Base-by-base conservation (phyloP, 2,888 invertebrate species). In the Strigamia crassipes region DNA sequence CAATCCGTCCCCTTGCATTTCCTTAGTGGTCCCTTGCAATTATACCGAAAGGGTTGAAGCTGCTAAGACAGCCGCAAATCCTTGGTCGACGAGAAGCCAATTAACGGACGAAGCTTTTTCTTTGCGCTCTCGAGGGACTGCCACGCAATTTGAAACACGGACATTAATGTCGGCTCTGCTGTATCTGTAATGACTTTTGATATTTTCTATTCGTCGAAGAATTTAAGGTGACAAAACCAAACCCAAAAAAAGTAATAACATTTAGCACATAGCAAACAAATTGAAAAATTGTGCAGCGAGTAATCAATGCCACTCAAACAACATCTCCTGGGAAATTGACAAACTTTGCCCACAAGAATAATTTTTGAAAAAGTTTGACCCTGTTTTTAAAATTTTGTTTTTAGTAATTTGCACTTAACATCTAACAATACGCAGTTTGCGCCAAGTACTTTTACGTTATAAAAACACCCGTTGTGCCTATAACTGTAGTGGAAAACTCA, bases 1-100 rank as follows among this genome's bases (percentile, higher is more conserved):
- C 61, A 61, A 61, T 61, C 18, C 61, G 61, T n/a, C 61, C 21
- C n/a, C 61, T 61, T n/a, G 23, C 8, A 66, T 66, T 66, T 66
- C 61, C 61, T 66, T 66, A 66, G 61, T 66, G 61, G 61, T 18
- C 61, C 21, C 18, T n/a, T 12, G 61, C 23, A 66, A 66, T 66
- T 66, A 66, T n/a, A 23, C n/a, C 21, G 23, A 21, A 66, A 66
- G 61, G 61, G 21, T 66, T 66, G 61, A 66, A 21, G 21, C 13
- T 21, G 10, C 61, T 5, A 3, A 66, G 21, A 66, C 21, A 6
- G 13, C 15, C 15, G n/a, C 61, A 21, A 66, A 21, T 21, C 61
- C 61, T 66, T 5, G 61, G 21, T 23, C 23, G 18, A 46, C 46
- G 46, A n/a, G 21, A n/a, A 66, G 21, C 61, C 61, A 66, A 66